Evolutionary conservation across 2,113 vertebrate species (phyloP), one percentile per base, ranked within the genome.

Genomic region (Perca flavescens): DNA sequence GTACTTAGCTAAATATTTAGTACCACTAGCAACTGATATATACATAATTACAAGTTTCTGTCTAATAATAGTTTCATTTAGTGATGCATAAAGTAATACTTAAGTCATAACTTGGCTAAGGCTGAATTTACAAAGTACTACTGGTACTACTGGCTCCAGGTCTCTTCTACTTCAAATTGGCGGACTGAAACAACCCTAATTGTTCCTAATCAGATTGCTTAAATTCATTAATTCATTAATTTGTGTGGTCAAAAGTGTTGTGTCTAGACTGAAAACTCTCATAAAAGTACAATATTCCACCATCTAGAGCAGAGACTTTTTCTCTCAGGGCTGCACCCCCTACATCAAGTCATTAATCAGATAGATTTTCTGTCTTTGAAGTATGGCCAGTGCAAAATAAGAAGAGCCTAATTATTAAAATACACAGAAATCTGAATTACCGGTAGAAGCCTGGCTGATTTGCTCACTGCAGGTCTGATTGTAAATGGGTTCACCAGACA

Each of bases 311-410:
- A 5, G 31, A 68, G 28, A 2, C n/a, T 66, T 25, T 0, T 21
- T 62, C 36, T 54, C 25, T 1, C 19, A 47, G 1, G 19, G 22
- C 70, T 75, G n/a, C 50, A 6, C 3, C 21, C 19, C 12, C n/a
- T 58, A 43, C 54, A 77, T 40, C 19, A 28, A 70, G 12, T 16
- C 7, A 2, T 83, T 80, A 71, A 69, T 71, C 57, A 2, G 22
- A 82, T 77, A 2, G 77, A 71, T 81, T 88, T 80, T 79, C 76
- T 74, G 49, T 43, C 19, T 80, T 70, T 63, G 17, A 79, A 80
- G 56, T 57, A 50, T 49, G 54, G 13, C 34, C 65, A 62, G 14
- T 50, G 13, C 31, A 52, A 84, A 84, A 73, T 54, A 46, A 21
- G 8, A 72, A 68, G 43, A 31, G 21, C 36, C 49, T 80, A 54